Evolutionary conservation across 92 coral and sea anemone genomes (phyloP), one percentile per base, ranked within the genome.

Genomic region (Parazoanthus swiftii): DNA sequence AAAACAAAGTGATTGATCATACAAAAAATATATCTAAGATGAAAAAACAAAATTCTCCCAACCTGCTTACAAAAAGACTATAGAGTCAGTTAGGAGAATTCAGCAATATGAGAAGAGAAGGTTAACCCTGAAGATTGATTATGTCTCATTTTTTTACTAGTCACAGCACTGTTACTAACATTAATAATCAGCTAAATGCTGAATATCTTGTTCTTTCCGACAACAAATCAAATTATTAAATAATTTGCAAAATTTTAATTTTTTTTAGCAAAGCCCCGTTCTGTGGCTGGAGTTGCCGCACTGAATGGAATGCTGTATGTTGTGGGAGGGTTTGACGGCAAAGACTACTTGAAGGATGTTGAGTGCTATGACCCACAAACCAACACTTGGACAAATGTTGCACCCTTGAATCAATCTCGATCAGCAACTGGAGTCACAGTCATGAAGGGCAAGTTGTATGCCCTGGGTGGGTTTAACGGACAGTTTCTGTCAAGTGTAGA

Each of bases 291-390:
- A 38, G 94, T 95, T 48, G 92, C 95, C 13, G 87, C 98, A 6
- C 90, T 96, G 67, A 90, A 88, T 88, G 98, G 96, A 48, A 74
- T 85, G 50, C 81, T 96, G 80, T 96, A 95, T 74, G 92, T 94
- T 26, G 94, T 95, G 83, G 99, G 98, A 46, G 99, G 99, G 67
- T 96, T 96, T 93, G 98, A 96, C 77, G 99, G 99, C 0, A 89
- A 87, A n/a, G 90, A 93, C 70, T 94, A 95, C 80, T 94, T 96
- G n/a, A 88, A 79, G 23, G 98, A 96, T 91, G 99, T 94, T 21
- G 98, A 93, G 72, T 93, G 94, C 80, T 96, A 96, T 77, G 94
- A 96, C 51, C 99, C 99, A 14, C 91, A 91, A 79, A 92, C 95
- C 20, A 91, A 96, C 85, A 85, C 94, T 13, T 96, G 98, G 98